Evolutionary conservation across 2,888 invertebrate genomes (phyloP), one percentile per base, ranked within the genome.

Genomic region (Nezara viridula): DNA sequence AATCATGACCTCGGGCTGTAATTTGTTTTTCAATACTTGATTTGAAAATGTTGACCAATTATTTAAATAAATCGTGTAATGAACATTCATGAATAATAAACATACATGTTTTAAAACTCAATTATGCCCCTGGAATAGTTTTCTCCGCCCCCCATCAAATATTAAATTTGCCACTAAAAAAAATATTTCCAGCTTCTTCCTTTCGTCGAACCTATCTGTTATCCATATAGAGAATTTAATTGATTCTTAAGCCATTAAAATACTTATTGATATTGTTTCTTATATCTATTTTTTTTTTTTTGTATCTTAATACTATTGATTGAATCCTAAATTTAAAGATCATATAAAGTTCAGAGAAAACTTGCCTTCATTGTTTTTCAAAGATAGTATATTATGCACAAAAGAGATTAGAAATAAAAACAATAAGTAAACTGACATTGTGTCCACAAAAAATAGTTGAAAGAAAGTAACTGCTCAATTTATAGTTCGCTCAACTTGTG

Each of bases 341-440:
- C 27, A 16, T 73, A 16, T 14, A 7, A 44, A 44, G 1, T 81
- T 19, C 37, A 47, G 44, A 77, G 9, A 21, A 40, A 47, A 44
- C 81, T 81, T 47, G 44, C 81, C 81, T 81, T 81, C 44, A 19
- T 40, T 24, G 44, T 24, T 40, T 81, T 81, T 44, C 44, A 81
- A n/a, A 81, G 81, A 44, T 81, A n/a, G 14, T 81, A 44, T 24
- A n/a, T 47, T 7, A 44, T 44, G 44, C 47, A 81, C n/a, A n/a
- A 81, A 14, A 5, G 44, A 44, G 44, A 44, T 4, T 24, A 81
- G 0, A 44, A 81, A 14, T 4, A 44, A 47, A 73, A 32, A 73
- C 19, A 6, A 6, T 37, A 37, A 19, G 37, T 73, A 73, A 37
- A 9, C 7, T 73, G 37, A 37, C 66, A 73, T 73, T 73, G 37